Evolutionary conservation across 2,797 vertebrate genomes (phyloP).

Genomic region (Darevskia nairensis): DNA sequence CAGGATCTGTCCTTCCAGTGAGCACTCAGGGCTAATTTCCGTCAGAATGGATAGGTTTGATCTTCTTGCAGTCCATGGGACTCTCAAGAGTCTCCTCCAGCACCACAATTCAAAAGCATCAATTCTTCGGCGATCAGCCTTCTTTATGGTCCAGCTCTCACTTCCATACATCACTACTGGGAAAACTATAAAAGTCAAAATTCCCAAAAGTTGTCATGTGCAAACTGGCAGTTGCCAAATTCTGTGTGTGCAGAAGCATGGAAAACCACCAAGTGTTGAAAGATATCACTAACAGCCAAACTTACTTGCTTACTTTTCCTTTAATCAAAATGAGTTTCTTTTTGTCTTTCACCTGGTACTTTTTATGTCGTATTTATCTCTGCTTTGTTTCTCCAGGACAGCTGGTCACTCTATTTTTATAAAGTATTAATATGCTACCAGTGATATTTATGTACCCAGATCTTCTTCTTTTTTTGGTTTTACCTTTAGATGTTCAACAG

Average conservation of each 20-base stretch:
- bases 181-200: background rate
- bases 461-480: conserved; percentile 82
- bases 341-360: conserved; percentile 24
- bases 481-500: conserved; percentile 95
- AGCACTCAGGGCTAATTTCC: too few relatives aligned
- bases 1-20: too few relatives aligned
- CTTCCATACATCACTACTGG: too few relatives aligned
- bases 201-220: background rate
- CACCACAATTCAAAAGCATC: too few relatives aligned
- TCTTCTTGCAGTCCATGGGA: too few relatives aligned
- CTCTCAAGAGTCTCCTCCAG: too few relatives aligned
- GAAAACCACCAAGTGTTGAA: background rate
- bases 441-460: conserved; percentile 87
- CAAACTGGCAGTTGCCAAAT: background rate
- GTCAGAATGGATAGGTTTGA: too few relatives aligned
- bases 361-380: conserved; percentile 55
- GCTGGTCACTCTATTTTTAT: conserved; percentile 64
- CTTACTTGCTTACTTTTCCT: background rate
- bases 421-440: conserved; percentile 81
- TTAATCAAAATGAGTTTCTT: conserved; percentile 30
- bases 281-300: background rate
- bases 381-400: conserved; percentile 57
- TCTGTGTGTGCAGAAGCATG: background rate
- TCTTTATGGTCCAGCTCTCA: too few relatives aligned
- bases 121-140: too few relatives aligned